These are phyloP conservation scores for Conus canariensis DNA, from an alignment of 2,888 invertebrate species.

Conservation along the genomic window DNA sequence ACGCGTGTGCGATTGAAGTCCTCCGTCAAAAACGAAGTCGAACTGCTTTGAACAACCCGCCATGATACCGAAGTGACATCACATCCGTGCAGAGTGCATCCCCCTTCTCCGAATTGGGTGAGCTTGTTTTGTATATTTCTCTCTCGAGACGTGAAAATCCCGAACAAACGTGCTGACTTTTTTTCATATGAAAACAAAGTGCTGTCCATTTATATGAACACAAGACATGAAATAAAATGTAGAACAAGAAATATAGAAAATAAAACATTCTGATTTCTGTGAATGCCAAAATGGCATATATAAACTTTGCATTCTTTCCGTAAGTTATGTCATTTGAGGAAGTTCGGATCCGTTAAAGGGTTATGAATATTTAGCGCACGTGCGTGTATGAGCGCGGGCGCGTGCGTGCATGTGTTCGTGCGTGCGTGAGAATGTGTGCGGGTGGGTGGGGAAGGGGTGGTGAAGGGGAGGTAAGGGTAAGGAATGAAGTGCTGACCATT, in stretches of 20 bases:
- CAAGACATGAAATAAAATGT: too few relatives aligned
- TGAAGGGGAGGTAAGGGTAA: too few relatives aligned
- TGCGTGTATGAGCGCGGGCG: neutral
- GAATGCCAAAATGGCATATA: too few relatives aligned
- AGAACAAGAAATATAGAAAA: neutral
- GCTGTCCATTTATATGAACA: too few relatives aligned
- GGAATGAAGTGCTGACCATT: too few relatives aligned
- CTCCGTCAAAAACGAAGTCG: constrained; percentile 40
- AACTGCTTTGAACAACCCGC: constrained; percentile 42
- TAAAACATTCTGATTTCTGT: too few relatives aligned
- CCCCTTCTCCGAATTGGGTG: too few relatives aligned
- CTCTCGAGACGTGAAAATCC: neutral
- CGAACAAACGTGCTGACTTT: neutral
- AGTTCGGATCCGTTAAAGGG: too few relatives aligned
- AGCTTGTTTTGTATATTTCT: neutral
- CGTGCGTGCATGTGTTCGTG: neutral
- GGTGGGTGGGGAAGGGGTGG: neutral
- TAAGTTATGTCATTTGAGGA: too few relatives aligned
- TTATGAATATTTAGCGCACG: neutral
- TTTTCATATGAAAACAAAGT: too few relatives aligned
- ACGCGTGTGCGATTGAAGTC: constrained; percentile 36
- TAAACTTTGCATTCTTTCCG: too few relatives aligned
- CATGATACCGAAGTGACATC: constrained; percentile 31
- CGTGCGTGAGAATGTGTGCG: too few relatives aligned
- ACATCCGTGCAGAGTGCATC: neutral